These are phyloP conservation scores for Drosophila nigricruria DNA, from an alignment of 2,888 invertebrate genomes.

Conservation along the genomic window DNA sequence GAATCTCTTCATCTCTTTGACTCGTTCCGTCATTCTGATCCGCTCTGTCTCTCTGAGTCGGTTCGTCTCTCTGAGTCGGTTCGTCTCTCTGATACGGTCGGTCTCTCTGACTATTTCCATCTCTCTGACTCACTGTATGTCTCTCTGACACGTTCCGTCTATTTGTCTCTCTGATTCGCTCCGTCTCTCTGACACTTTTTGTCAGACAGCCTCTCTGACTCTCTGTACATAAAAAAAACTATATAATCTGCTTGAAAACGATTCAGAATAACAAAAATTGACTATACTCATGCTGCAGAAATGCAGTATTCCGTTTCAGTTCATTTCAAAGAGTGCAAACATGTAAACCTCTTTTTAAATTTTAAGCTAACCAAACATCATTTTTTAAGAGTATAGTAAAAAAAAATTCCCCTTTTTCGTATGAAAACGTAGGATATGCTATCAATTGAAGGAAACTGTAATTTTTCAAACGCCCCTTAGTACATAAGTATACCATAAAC, in stretches of 20 bases:
- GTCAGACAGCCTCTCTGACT: not conserved
- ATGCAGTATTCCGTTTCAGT: not conserved
- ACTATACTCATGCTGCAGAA: not conserved
- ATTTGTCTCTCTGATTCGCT: too few species aligned
- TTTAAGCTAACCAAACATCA: not conserved
- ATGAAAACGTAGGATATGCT: not conserved
- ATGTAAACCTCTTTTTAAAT: not conserved
- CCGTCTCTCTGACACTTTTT: not conserved
- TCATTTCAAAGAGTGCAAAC: not conserved
- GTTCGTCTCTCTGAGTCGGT: too few species aligned
- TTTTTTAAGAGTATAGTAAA: not conserved
- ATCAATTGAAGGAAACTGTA: slow-evolving; percentile 17
- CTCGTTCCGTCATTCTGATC: too few species aligned
- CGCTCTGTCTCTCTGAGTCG: too few species aligned
- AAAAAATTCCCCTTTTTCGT: not conserved
- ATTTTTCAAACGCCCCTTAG: slow-evolving; percentile 25
- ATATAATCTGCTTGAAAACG: too few species aligned
- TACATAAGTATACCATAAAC: slow-evolving; percentile 26
- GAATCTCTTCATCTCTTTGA: too few species aligned
- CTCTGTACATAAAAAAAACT: too few species aligned
- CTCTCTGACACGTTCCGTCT: too few species aligned
- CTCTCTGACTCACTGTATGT: too few species aligned
- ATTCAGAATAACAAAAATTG: not conserved
- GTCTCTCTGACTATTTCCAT: too few species aligned
- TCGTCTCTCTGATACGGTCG: too few species aligned